Evolutionary conservation across 2,888 invertebrate species (phyloP).

Genomic region (Therioaphis trifolii): DNA sequence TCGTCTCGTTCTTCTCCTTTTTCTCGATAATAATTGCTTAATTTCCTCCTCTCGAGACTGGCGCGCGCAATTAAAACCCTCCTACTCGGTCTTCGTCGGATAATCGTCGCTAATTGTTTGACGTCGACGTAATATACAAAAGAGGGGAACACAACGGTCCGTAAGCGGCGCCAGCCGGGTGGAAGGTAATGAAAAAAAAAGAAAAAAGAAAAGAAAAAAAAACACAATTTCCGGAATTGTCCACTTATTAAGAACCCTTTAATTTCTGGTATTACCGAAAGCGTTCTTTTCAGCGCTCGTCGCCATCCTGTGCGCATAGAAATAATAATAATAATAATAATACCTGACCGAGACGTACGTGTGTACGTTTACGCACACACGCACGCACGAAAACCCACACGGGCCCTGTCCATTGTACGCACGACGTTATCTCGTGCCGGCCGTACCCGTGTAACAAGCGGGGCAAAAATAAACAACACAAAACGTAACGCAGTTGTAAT

Average conservation of each 20-base stretch:
- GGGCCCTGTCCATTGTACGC: background rate
- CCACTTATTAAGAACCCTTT: constrained; percentile 52
- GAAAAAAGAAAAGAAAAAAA: background rate
- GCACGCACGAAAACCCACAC: background rate
- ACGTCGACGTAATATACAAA: constrained; percentile 27
- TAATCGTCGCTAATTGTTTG: constrained; percentile 62
- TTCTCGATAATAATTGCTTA: constrained; percentile 49
- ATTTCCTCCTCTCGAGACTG: constrained; percentile 41
- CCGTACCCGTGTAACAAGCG: background rate
- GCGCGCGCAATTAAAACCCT: constrained; percentile 50
- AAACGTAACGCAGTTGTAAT: no score
- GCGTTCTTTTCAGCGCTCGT: background rate
- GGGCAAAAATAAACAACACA: background rate
- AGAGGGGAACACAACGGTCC: constrained; percentile 6
- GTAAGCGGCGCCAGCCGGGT: constrained; percentile 25
- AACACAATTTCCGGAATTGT: constrained; percentile 51
- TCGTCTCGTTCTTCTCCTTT: no score
- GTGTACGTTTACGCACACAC: background rate
- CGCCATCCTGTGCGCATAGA: background rate
- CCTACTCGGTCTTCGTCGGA: constrained; percentile 16
- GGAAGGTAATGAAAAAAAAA: constrained; percentile 15
- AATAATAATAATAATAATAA: no score
- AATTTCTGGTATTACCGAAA: constrained; percentile 38
- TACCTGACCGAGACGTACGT: background rate
- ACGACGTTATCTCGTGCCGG: background rate